phyloP scores from a whole-genome alignment of 2,113 vertebrate genomes.

The Spea bombifrons region DNA sequence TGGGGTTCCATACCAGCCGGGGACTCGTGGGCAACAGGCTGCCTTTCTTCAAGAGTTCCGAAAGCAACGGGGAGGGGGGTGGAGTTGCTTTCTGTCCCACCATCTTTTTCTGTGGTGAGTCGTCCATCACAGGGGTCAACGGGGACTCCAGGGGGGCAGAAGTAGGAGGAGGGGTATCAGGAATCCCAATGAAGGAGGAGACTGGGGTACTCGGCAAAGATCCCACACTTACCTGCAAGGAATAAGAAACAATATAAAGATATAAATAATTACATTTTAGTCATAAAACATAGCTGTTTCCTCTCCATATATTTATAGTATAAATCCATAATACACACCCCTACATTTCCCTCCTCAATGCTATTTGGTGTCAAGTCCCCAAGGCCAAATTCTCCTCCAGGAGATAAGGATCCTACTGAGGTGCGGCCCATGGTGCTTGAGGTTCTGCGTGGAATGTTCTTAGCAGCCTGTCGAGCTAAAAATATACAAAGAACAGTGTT shows the following conservation, averaged over 20 bases:
- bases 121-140: conserved; percentile 82
- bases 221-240: conserved; percentile 74
- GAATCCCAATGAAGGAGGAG: conserved; percentile 85
- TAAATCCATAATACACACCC: conserved; percentile 54
- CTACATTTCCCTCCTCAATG: conserved; percentile 74
- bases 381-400: conserved; percentile 78
- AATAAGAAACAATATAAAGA: conserved; percentile 64
- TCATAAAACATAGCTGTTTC: conserved; percentile 37
- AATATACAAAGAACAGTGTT: conserved; percentile 18
- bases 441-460: conserved; percentile 87
- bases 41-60: conserved; percentile 97
- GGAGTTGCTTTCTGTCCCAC: conserved; percentile 91
- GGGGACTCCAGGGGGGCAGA: conserved; percentile 84
- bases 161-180: conserved; percentile 78
- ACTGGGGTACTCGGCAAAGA: conserved; percentile 83
- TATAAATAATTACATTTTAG: conserved; percentile 35
- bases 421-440: conserved; percentile 87
- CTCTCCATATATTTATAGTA: not conserved
- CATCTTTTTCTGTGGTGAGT: conserved; percentile 96
- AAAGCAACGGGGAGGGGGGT: conserved; percentile 94
- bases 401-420: conserved; percentile 82
- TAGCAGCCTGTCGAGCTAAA: conserved; percentile 88
- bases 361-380: conserved; percentile 71
- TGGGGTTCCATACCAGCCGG: conserved; percentile 86
- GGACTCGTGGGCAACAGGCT: conserved; percentile 94